Percentiles rank a stretch among this genome's conserved stretches.
Conservation (phyloP, 2,797 vertebrate species). For the Dipus sagitta region DNA sequence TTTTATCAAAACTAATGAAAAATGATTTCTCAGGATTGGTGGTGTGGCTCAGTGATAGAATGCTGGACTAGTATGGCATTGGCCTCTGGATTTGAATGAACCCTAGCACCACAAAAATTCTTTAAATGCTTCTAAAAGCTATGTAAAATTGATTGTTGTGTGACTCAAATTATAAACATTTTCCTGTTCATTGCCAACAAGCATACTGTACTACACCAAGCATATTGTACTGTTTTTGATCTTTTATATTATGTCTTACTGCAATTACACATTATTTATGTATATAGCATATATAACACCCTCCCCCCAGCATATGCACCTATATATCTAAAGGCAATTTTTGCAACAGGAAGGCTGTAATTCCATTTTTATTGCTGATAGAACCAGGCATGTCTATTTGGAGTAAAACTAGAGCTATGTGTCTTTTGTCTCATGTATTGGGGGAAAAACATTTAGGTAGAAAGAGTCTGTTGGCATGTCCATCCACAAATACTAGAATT, state of each 20-base stretch:
- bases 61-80: not conserved
- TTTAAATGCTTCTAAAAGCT: slow-evolving; percentile 5
- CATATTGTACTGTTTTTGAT: not conserved
- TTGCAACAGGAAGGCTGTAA: not conserved
- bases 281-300: not conserved
- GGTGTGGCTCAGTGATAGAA: not conserved
- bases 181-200: slow-evolving; percentile 41
- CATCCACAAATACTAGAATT: not conserved
- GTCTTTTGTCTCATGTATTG: slow-evolving; percentile 1
- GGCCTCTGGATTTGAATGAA: not conserved
- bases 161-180: slow-evolving; percentile 19
- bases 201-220: not conserved
- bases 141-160: not conserved
- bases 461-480: not conserved
- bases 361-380: not conserved
- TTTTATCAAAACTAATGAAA: slow-evolving; percentile 30
- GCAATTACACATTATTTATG: not conserved
- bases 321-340: slow-evolving; percentile 20
- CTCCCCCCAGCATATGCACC: not conserved
- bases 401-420: not conserved
- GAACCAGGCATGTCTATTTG: not conserved
- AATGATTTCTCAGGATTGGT: not conserved
- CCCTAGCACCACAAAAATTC: not conserved
- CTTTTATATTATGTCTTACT: not conserved
- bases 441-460: slow-evolving; percentile 13